Evolutionary conservation across 2,888 invertebrate species (phyloP).

Genomic region (Agrotis exclamationis): DNA sequence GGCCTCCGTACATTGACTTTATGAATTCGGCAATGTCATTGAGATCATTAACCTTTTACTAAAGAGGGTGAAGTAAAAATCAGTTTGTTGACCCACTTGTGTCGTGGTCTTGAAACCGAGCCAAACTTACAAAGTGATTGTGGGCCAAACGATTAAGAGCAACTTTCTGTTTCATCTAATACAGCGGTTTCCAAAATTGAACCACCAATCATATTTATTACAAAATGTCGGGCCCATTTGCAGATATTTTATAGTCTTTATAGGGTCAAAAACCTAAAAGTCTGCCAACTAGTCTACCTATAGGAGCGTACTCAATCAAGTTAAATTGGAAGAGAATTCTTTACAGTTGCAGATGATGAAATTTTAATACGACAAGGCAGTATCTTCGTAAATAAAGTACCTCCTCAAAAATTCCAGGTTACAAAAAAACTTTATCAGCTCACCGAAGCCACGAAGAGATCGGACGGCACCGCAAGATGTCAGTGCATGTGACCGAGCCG

Average conservation of each 20-base stretch:
- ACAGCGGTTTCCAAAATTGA: too few species aligned
- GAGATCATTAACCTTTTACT: constrained; percentile 14
- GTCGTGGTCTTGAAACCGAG: constrained; percentile 29
- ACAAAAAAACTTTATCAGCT: constrained; percentile 78
- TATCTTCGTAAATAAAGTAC: not conserved
- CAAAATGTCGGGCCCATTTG: too few species aligned
- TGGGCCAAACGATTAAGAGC: not conserved
- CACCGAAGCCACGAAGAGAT: constrained; percentile 87
- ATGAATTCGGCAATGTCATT: constrained; percentile 19
- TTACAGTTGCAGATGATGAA: too few species aligned
- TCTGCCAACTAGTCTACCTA: too few species aligned
- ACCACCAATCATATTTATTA: not conserved
- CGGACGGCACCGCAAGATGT: constrained; percentile 73
- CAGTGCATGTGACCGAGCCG: constrained; percentile 68
- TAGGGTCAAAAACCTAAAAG: too few species aligned
- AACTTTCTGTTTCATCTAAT: not conserved
- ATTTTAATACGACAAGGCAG: too few species aligned
- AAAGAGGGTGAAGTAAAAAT: constrained; percentile 1
- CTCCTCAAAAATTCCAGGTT: constrained; percentile 67
- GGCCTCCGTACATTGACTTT: not conserved
- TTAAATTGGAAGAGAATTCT: too few species aligned
- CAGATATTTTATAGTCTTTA: too few species aligned
- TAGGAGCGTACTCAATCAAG: too few species aligned
- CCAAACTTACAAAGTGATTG: constrained; percentile 34
- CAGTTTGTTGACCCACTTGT: constrained; percentile 35